Conservation (phyloP, 2,888 invertebrate genomes). For the Drosophila phalerata region DNA sequence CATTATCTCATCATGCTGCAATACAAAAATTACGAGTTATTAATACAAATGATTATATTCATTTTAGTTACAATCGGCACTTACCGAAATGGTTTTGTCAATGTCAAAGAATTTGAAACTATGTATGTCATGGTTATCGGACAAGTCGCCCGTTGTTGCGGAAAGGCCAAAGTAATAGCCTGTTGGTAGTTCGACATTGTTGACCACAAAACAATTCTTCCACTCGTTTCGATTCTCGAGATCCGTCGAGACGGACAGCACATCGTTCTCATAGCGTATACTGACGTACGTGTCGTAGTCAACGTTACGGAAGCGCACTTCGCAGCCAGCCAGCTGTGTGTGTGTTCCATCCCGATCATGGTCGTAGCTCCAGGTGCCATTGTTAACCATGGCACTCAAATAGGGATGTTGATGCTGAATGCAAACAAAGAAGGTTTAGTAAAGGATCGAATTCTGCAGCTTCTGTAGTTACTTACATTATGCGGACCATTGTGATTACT, state of each 20-base stretch:
- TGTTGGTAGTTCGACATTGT: slow-evolving; percentile 96
- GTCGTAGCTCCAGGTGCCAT: slow-evolving; percentile 97
- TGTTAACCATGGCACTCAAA: slow-evolving; percentile 99
- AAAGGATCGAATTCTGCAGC: background rate
- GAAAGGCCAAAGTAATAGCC: slow-evolving; percentile 97
- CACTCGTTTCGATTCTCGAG: slow-evolving; percentile 96
- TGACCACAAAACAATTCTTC: slow-evolving; percentile 96
- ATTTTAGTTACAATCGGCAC: background rate
- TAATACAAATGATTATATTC: background rate
- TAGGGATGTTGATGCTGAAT: slow-evolving; percentile 98
- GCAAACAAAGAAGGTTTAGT: background rate
- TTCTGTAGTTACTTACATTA: slow-evolving; percentile 89
- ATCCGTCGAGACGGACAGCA: slow-evolving; percentile 95
- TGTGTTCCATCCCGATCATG: slow-evolving; percentile 99
- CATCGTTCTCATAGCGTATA: slow-evolving; percentile 96
- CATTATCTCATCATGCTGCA: slow-evolving; percentile 80
- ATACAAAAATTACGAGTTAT: background rate
- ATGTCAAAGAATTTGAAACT: slow-evolving; percentile 97
- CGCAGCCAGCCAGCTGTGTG: slow-evolving; percentile 98
- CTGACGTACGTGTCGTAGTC: slow-evolving; percentile 96
- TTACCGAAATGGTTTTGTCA: slow-evolving; percentile 89
- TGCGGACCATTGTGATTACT: slow-evolving; percentile 99
- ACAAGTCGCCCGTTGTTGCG: slow-evolving; percentile 98
- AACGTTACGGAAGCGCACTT: slow-evolving; percentile 96
- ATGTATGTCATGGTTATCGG: slow-evolving; percentile 98